phyloP scores from a whole-genome alignment of 2,888 invertebrate genomes.

The Agapostemon virescens region DNA sequence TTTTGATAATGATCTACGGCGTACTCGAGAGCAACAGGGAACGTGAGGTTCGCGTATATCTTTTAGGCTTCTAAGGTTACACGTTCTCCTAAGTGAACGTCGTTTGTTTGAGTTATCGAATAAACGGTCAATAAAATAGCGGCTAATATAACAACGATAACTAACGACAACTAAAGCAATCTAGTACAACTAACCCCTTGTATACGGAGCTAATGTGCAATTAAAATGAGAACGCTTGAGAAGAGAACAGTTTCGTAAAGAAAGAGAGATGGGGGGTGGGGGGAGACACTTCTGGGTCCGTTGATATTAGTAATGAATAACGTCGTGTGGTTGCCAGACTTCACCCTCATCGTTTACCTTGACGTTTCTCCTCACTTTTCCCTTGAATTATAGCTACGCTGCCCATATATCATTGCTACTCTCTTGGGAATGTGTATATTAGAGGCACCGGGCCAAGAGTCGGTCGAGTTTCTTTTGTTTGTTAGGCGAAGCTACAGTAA shows the following conservation, averaged over 20 bases:
- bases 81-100: background rate
- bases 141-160: background rate
- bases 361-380: slow-evolving; percentile 43
- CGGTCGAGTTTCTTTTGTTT: slow-evolving; percentile 26
- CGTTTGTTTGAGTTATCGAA: background rate
- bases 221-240: slow-evolving; percentile 45
- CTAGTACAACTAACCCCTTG: slow-evolving; percentile 1
- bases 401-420: slow-evolving; percentile 32
- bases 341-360: slow-evolving; percentile 50
- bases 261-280: background rate
- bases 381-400: slow-evolving; percentile 42
- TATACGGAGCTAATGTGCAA: slow-evolving; percentile 34
- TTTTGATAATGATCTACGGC: background rate
- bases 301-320: slow-evolving; percentile 57
- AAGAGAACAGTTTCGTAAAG: slow-evolving; percentile 12
- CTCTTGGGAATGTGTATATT: slow-evolving; percentile 32
- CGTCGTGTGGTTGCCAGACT: slow-evolving; percentile 46
- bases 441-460: slow-evolving; percentile 13
- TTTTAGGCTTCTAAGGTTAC: background rate
- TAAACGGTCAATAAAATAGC: background rate
- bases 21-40: background rate
- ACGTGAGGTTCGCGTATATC: background rate
- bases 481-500: background rate
- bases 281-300: slow-evolving; percentile 22
- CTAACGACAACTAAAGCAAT: background rate